Evolutionary conservation across 2,888 invertebrate species (phyloP), one percentile per base, ranked within the genome.

Genomic region (Sphaerophoria taeniata): DNA sequence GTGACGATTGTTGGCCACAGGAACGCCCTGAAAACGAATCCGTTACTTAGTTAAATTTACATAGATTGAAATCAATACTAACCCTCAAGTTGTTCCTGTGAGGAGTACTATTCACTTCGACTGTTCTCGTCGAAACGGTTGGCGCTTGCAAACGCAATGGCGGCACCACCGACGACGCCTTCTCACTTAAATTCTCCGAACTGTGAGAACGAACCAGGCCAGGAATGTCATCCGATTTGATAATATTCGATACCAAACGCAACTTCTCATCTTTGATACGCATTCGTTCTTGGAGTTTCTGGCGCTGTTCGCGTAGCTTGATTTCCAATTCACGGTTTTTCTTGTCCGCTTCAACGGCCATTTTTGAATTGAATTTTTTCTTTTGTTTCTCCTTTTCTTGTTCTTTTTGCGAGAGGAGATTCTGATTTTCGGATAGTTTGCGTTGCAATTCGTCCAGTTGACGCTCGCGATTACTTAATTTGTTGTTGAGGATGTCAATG

Each of bases 261-360:
- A 95, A 88, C 88, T 95, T 95, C 60, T 94, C 93, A 36, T 95
- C 94, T 88, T 94, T 94, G 7, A 94, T 93, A 87, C 93, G 93
- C 93, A 95, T 94, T 88, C 89, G 89, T 89, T 93, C 93, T 88
- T 93, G 93, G 79, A 93, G 89, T 87, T 94, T 94, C 53, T 93
- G 93, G 6, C 94, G 92, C 88, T 95, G 94, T 87, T 93, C 93
- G 11, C 93, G 92, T 73, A 95, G 89, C 89, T 94, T 94, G 4
- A 92, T 90, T 87, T 95, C 94, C 16, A 96, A 93, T 90, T 97
- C 96, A 61, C 95, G 94, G 24, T 94, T 95, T 91, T 94, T 93
- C 90, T 95, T 96, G 87, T 96, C 96, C 79, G 95, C 95, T 90
- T 96, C 96, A 0, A 94, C 94, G 0, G 95, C 96, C 34, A 96